Evolutionary conservation across 2,113 vertebrate species (phyloP).

Genomic region (Oceanodroma tethys): DNA sequence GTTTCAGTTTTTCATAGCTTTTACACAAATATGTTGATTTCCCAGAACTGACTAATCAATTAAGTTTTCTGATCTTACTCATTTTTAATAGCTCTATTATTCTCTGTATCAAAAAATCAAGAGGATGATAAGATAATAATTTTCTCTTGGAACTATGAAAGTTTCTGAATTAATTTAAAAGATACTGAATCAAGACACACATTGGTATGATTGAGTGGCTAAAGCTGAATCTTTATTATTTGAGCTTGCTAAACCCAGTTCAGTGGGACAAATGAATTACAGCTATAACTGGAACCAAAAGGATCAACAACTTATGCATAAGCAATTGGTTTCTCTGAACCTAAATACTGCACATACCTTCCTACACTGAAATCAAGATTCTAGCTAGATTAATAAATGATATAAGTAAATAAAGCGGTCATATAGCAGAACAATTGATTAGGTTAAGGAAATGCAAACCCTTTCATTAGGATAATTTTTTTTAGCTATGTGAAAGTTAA

Average conservation of each 20-base stretch:
- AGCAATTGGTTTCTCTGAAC: background rate
- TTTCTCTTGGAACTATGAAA: conserved; percentile 39
- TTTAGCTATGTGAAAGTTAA: background rate
- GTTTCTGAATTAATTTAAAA: conserved; percentile 55
- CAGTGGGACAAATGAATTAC: conserved; percentile 31
- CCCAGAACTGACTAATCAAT: conserved; percentile 24
- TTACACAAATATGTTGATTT: conserved; percentile 18
- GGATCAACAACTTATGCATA: background rate
- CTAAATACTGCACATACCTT: background rate
- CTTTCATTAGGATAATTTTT: background rate
- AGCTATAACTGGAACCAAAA: conserved; percentile 1
- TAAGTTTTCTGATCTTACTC: conserved; percentile 40
- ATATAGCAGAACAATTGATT: background rate
- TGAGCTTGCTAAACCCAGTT: conserved; percentile 1
- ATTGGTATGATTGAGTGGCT: background rate
- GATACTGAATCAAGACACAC: conserved; percentile 14
- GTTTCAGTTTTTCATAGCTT: conserved; percentile 5
- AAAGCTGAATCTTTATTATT: conserved; percentile 21
- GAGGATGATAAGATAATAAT: conserved; percentile 35
- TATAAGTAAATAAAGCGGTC: background rate
- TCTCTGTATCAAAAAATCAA: conserved; percentile 46
- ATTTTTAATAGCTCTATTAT: conserved; percentile 57
- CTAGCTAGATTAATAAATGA: background rate
- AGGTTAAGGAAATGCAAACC: background rate
- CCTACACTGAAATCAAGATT: background rate